Evolutionary conservation across 2,797 vertebrate genomes (phyloP), one percentile per base, ranked within the genome.

Genomic region (Cheracebus regulus): DNA sequence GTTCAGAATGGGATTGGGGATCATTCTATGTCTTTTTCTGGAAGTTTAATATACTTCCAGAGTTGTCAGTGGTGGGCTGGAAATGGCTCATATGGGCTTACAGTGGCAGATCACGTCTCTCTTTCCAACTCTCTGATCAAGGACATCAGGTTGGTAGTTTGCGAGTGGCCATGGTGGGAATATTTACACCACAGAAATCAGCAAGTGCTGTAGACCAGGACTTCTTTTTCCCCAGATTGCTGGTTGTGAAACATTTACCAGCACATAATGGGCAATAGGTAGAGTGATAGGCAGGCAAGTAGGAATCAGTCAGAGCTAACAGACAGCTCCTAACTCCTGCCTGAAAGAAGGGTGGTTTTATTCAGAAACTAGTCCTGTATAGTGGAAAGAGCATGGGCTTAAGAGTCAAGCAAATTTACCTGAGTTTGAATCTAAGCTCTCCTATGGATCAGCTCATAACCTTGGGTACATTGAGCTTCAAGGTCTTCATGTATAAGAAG

Each of bases 51-150:
- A 15, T n/a, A 13, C 26, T 55, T 41, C 5, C 10, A 3, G 28
- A 41, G 17, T 67, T 19, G 36, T 10, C 33, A 7, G 30, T 14
- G 20, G 4, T 64, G 39, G 41, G 64, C 28, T 64, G 13, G 39
- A 33, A 6, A 7, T 4, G 30, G 48, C 64, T 9, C 1, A 1
- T 8, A 4, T 10, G 33, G 80, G 7, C 17, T 73, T n/a, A 28
- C 39, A 14, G 10, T 7, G 5, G 11, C 0, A 0, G 28, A 15
- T 9, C 2, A 15, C 17, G 1, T 24, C n/a, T 44, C n/a, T 95
- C 26, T 72, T 33, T 9, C 58, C 24, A 33, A 6, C 22, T 30
- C 39, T 20, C 33, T 17, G 2, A 13, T 48, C 0, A 2, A 5
- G 55, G 46, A 22, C 0, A 0, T 26, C 33, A 48, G 19, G 26